phyloP scores from a whole-genome alignment of 2,888 invertebrate genomes.

The Mesodorylaimus sp. region DNA sequence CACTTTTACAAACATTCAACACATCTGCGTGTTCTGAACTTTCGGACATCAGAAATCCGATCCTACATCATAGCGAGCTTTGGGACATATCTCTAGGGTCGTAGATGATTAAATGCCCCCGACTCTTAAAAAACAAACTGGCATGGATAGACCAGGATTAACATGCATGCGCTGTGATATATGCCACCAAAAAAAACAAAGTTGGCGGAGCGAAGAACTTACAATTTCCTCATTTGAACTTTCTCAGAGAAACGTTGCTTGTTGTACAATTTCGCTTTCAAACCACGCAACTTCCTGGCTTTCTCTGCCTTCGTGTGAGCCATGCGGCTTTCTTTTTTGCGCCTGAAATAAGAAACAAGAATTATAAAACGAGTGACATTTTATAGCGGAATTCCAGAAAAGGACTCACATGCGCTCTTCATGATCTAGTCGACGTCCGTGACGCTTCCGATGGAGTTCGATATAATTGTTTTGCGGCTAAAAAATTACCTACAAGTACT shows the following conservation, averaged over 20 bases:
- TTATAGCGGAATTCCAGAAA: constrained; percentile 4
- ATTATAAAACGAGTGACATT: background rate
- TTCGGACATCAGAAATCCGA: too few species aligned
- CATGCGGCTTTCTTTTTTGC: constrained; percentile 83
- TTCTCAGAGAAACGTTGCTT: constrained; percentile 91
- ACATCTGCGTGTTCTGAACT: too few species aligned
- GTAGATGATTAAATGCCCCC: too few species aligned
- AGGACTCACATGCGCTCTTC: constrained; percentile 58
- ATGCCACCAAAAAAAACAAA: background rate
- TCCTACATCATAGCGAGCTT: too few species aligned
- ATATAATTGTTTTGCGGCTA: constrained; percentile 98
- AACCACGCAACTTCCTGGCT: constrained; percentile 73
- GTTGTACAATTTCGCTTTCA: constrained; percentile 92
- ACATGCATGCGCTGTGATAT: background rate
- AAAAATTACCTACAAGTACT: constrained; percentile 3
- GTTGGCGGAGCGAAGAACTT: too few species aligned
- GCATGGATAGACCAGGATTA: too few species aligned
- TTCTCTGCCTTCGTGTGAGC: constrained; percentile 75
- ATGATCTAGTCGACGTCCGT: constrained; percentile 88
- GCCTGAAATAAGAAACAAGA: constrained; percentile 22
- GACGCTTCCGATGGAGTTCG: constrained; percentile 84
- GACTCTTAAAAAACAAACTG: too few species aligned
- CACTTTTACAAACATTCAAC: too few species aligned
- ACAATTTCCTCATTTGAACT: constrained; percentile 93
- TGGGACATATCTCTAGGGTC: too few species aligned